Percentiles rank a stretch among this genome's conserved stretches.
Conservation (phyloP, 2,797 vertebrate species). For the Apodemus agrarius region DNA sequence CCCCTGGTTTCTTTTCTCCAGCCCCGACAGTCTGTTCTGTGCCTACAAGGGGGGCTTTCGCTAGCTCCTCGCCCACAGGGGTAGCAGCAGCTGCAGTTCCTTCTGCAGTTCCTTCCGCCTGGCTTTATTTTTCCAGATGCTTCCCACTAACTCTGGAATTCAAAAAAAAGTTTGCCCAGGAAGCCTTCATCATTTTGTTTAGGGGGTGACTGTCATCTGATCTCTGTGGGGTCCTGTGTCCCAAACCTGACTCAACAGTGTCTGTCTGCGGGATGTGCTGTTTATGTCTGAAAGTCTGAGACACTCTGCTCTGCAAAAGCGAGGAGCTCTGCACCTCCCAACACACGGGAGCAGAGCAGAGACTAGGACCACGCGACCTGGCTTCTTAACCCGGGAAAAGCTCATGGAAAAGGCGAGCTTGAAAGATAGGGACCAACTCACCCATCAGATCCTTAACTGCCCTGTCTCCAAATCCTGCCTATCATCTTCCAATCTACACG, state of each 20-base stretch:
- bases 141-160: slow-evolving; percentile 71
- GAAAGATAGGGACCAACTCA: not conserved
- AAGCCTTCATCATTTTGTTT: not conserved
- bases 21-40: not conserved
- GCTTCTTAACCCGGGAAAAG: not conserved
- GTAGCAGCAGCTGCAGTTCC: not conserved
- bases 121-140: slow-evolving; percentile 68
- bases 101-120: not conserved
- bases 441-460: not conserved
- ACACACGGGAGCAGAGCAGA: not conserved
- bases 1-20: slow-evolving; percentile 4
- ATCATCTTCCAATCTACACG: not conserved
- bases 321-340: not conserved
- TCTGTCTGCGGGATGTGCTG: not conserved
- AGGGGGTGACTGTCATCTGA: not conserved
- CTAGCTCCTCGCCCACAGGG: not conserved
- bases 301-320: not conserved
- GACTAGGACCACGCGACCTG: not conserved
- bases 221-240: not conserved
- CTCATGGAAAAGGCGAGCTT: not conserved
- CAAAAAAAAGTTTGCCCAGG: slow-evolving; percentile 9
- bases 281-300: slow-evolving; percentile 59
- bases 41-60: not conserved
- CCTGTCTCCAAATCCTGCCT: not conserved
- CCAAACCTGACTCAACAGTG: slow-evolving; percentile 15